Conservation (phyloP, 2,888 invertebrate genomes). For the Teleiodes luculella region DNA sequence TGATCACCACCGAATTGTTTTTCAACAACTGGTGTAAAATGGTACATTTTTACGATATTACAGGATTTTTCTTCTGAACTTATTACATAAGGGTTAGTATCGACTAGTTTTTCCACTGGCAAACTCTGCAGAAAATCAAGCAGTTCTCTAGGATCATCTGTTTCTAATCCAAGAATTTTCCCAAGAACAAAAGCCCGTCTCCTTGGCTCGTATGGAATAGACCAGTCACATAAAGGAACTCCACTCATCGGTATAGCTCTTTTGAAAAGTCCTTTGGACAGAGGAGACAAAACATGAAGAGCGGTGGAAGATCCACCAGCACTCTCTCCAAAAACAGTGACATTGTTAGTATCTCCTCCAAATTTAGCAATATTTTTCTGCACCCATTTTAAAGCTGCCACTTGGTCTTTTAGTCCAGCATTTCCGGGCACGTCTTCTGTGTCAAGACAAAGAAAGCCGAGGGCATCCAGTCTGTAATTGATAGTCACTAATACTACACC, state of each 20-base stretch:
- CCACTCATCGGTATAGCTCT: conserved; percentile 52
- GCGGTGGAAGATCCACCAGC: conserved; percentile 42
- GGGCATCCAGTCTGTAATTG: conserved; percentile 73
- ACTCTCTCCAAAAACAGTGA: conserved; percentile 50
- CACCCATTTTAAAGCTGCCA: conserved; percentile 44
- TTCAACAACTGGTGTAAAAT: conserved; percentile 50
- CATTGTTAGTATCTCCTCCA: conserved; percentile 42
- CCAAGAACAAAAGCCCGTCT: conserved; percentile 33
- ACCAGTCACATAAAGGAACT: conserved; percentile 35
- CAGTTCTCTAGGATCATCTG: conserved; percentile 31
- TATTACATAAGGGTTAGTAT: conserved; percentile 27
- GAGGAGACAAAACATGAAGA: conserved; percentile 44
- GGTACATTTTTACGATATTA: conserved; percentile 36
- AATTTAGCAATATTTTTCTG: conserved; percentile 40
- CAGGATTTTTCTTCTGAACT: conserved; percentile 35
- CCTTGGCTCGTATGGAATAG: conserved; percentile 27
- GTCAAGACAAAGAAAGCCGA: conserved; percentile 76
- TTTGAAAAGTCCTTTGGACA: conserved; percentile 49
- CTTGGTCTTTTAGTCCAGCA: conserved; percentile 70
- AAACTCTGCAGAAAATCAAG: conserved; percentile 35
- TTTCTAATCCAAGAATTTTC: conserved; percentile 32
- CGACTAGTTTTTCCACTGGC: conserved; percentile 29
- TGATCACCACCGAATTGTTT: conserved; percentile 44
- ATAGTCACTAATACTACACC: conserved; percentile 75
- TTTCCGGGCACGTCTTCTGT: conserved; percentile 79